phyloP scores from a whole-genome alignment of 2,797 vertebrate species.

The Pipistrellus nathusii region DNA sequence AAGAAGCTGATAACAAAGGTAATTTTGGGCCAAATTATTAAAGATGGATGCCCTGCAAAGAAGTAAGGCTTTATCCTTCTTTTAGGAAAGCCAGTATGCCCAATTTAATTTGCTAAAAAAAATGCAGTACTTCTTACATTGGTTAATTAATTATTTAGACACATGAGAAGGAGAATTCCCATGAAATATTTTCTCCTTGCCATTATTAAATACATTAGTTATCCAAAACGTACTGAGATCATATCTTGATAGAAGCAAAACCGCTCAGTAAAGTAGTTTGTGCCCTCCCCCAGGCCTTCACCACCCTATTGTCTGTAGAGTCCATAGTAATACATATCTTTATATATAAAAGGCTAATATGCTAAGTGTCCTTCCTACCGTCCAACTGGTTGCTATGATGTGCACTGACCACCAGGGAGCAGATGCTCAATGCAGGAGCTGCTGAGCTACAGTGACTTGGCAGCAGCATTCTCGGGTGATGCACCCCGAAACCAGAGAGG shows the following conservation, averaged over 20 bases:
- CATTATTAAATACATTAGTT: not conserved
- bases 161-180: not conserved
- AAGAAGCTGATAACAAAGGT: not conserved
- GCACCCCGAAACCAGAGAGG: no score
- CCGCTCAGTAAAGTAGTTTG: slow-evolving; percentile 11
- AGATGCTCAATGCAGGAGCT: no score
- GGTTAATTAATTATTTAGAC: slow-evolving; percentile 38
- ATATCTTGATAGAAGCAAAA: not conserved
- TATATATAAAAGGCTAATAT: no score
- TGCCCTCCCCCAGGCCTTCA: not conserved
- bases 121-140: not conserved
- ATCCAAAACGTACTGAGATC: not conserved
- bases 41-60: not conserved
- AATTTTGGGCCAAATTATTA: not conserved
- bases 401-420: no score
- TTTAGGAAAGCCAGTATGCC: not conserved
- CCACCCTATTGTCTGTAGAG: no score
- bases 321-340: no score
- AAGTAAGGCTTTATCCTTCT: not conserved
- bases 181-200: slow-evolving; percentile 8
- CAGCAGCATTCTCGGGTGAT: no score
- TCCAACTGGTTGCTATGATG: no score
- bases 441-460: no score
- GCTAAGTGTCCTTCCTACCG: no score
- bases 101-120: not conserved